Percentiles rank a stretch among this genome's conserved stretches.
Evolutionary conservation across 1,140 invertebrate genomes (phyloP).

Genomic region (Trichonephila inaurata): DNA sequence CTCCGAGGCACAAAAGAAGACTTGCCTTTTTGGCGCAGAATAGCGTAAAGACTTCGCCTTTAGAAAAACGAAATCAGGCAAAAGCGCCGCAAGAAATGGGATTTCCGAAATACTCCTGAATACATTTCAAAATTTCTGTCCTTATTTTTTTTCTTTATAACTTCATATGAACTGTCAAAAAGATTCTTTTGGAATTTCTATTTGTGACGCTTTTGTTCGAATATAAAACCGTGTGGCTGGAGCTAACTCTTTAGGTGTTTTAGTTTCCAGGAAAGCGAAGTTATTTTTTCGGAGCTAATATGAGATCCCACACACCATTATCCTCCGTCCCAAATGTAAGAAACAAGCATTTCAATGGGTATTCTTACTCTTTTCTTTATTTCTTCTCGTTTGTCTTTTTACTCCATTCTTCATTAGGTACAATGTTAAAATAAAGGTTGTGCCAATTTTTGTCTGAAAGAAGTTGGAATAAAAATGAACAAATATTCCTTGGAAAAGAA

Average conservation of each 20-base stretch:
- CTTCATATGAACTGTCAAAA: slow-evolving; percentile 44
- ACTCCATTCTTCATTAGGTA: neutral
- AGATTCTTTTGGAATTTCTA: neutral
- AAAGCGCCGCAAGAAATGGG: slow-evolving; percentile 54
- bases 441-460: neutral
- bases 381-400: neutral
- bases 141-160: neutral
- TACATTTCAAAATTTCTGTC: slow-evolving; percentile 39
- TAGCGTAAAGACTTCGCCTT: slow-evolving; percentile 9
- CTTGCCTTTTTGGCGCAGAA: slow-evolving; percentile 2
- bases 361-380: neutral
- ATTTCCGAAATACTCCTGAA: slow-evolving; percentile 47
- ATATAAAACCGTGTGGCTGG: neutral
- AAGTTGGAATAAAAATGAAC: neutral
- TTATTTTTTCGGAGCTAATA: neutral
- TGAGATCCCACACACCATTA: neutral
- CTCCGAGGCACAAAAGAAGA: slow-evolving; percentile 3
- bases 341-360: neutral
- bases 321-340: neutral
- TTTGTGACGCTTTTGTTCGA: slow-evolving; percentile 37
- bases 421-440: neutral
- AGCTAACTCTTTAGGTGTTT: neutral
- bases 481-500: neutral
- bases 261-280: neutral
- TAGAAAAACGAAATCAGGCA: slow-evolving; percentile 22